These are phyloP conservation scores for Rallus limicola DNA, from an alignment of 2,113 vertebrate genomes.

Conservation along the genomic window DNA sequence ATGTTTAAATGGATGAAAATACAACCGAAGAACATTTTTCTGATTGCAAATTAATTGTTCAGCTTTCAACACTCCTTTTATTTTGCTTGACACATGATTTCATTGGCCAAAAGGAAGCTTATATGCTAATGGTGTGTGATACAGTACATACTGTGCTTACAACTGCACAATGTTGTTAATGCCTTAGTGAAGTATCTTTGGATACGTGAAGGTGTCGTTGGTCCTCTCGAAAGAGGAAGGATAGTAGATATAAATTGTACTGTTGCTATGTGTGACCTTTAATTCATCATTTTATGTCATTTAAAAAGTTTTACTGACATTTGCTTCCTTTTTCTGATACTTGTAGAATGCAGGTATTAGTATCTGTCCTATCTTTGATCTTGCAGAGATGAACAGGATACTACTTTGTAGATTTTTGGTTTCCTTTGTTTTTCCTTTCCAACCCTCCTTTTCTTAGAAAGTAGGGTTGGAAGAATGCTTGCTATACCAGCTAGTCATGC, in stretches of 20 bases:
- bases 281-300: neutral
- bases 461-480: neutral
- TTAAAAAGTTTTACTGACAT: neutral
- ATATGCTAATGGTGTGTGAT: neutral
- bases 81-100: neutral
- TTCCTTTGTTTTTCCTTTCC: neutral
- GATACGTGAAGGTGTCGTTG: neutral
- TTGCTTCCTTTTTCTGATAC: neutral
- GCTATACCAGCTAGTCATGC: neutral
- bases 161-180: neutral
- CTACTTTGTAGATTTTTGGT: neutral
- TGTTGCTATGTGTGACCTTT: neutral
- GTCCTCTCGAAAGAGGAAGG: neutral
- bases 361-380: neutral
- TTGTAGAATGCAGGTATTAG: neutral
- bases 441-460: neutral
- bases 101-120: neutral
- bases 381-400: neutral
- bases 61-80: neutral
- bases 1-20: neutral
- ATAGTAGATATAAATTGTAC: neutral
- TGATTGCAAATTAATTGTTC: neutral
- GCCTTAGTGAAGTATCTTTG: neutral
- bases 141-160: neutral
- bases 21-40: neutral